Base-by-base conservation (phyloP, 2,113 vertebrate species). In the Rynchops niger region DNA sequence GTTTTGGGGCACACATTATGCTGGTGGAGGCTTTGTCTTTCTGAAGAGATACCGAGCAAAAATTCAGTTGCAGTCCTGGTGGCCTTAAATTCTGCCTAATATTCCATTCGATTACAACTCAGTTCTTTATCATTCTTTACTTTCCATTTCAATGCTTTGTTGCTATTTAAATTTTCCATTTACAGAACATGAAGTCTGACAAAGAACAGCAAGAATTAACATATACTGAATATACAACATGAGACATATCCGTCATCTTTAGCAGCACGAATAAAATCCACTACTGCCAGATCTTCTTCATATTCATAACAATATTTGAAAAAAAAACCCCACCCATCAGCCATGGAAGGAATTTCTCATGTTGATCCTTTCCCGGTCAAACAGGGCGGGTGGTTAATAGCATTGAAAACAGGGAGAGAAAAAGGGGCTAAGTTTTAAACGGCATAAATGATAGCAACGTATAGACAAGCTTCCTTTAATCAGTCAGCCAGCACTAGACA, bases 391-490 rank as follows among this genome's bases (percentile, higher is more conserved):
- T 88, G 63, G 63, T 74, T 86, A 96, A 93, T 42, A 88, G 34
- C 53, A 66, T 36, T 63, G 61, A 86, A 92, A 95, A 84, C 12
- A 88, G 52, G 13, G 79, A 85, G 40, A 45, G 61, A 76, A 89
- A 97, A 92, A 42, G n/a, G 13, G 45, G 20, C 22, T 77, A 74
- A 78, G 58, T 82, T 94, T 91, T 93, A 91, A 90, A 95, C 72
- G 92, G 65, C 69, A 93, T 65, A 95, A 76, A 84, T 72, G 69
- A 92, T 63, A 91, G 49, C 40, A 94, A 19, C 70, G 72, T 69
- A 88, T 29, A 95, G 52, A 70, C 59, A 88, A 96, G 77, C 65
- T 91, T 79, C 34, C 56, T 95, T 96, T 95, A 91, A 91, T 92
- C 77, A 95, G 86, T n/a, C 83, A 89, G 56, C 34, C 65, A 76